Evolutionary conservation across 2,888 invertebrate genomes (phyloP), one percentile per base, ranked within the genome.

Genomic region (Bedellia somnulentella): DNA sequence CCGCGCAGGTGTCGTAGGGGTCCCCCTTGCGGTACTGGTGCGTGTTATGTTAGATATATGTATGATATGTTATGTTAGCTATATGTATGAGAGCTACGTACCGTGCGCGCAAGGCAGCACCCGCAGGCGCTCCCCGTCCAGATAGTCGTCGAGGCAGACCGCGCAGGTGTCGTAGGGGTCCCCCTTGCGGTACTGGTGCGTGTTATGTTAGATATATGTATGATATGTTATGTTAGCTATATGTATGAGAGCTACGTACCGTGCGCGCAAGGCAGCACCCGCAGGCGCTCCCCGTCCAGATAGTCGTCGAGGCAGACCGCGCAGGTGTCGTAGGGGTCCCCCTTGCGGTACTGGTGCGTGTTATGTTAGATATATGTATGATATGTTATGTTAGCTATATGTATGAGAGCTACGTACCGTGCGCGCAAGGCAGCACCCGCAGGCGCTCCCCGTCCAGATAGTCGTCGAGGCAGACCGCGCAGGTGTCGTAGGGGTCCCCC

Each of bases 301-400:
- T 95, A 99, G 66, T 98, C 97, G 46, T 99, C 99, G 39, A 99
- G 81, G 58, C 99, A 99, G 55, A 99, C 96, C 40, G 97, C 97
- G 80, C 99, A 99, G 0, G 92, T 93, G 4, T 27, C 27, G 16
- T 27, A 16, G 6, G 27, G 27, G 18, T 27, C 16, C 11, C 23
- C 16, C 29, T 29, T 21, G 21, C 29, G 21, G 23, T n/a, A 29
- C 23, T 21, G 21, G 22, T 6, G 10, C 24, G 24, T 24, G 24
- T 4, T n/a, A n/a, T n/a, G n/a, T n/a, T n/a, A n/a, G n/a, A n/a
- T n/a, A n/a, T n/a, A n/a, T n/a, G n/a, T n/a, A n/a, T n/a, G n/a
- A n/a, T n/a, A n/a, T n/a, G n/a, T n/a, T n/a, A n/a, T n/a, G n/a
- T n/a, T n/a, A n/a, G n/a, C n/a, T n/a, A n/a, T n/a, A n/a, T n/a